Evolutionary conservation across 30 jellyfish, hydroid and myxozoan genomes (phyloP).

Genomic region (Aurelia sp.): DNA sequence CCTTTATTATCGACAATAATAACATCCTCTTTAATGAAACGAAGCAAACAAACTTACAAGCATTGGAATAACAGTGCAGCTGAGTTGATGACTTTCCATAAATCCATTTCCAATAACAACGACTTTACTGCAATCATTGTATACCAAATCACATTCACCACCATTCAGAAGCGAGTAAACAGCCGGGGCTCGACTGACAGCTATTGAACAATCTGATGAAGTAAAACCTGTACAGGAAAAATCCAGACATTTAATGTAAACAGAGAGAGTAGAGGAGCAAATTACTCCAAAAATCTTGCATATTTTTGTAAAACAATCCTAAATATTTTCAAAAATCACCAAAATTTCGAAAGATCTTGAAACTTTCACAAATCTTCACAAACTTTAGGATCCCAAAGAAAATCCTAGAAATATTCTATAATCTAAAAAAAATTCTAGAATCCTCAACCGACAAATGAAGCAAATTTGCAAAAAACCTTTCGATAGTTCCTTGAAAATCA

Average conservation of each 20-base stretch:
- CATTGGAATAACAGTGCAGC: constrained; percentile 68
- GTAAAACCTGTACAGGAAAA: constrained; percentile 37
- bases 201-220: constrained; percentile 72
- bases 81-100: constrained; percentile 78
- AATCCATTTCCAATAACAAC: constrained; percentile 75
- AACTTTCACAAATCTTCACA: too few relatives aligned
- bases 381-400: too few relatives aligned
- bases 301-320: too few relatives aligned
- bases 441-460: too few relatives aligned
- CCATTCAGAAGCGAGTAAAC: constrained; percentile 46
- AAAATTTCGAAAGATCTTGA: too few relatives aligned
- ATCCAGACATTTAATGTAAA: neutral
- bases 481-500: too few relatives aligned
- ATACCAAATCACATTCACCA: constrained; percentile 49
- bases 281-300: neutral
- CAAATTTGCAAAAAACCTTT: too few relatives aligned
- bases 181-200: constrained; percentile 69
- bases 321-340: too few relatives aligned
- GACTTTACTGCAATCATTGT: constrained; percentile 66
- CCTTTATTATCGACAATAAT: neutral
- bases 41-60: constrained; percentile 34
- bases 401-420: too few relatives aligned
- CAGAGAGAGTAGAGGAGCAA: neutral
- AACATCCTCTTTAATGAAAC: neutral
- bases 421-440: too few relatives aligned